Percentiles rank a stretch among this genome's conserved stretches.
These are phyloP conservation scores for Acridotheres tristis DNA, from an alignment of 2,797 vertebrate species.

Conservation along the genomic window DNA sequence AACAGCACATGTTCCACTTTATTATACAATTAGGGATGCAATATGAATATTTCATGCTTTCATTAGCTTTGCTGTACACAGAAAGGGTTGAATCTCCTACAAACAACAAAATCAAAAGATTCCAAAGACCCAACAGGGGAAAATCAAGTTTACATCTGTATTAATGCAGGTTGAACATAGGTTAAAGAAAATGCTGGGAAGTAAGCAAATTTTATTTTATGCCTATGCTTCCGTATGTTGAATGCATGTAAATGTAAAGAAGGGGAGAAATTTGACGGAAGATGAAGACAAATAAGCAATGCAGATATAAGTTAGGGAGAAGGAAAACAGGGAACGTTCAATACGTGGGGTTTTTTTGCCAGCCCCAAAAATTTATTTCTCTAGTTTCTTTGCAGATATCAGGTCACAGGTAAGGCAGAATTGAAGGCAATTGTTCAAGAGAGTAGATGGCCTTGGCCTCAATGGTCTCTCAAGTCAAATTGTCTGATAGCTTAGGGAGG, in stretches of 20 bases:
- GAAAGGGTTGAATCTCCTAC: background rate
- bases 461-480: background rate
- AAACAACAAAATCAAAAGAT: constrained; percentile 1
- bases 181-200: background rate
- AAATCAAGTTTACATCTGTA: background rate
- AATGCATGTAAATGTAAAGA: background rate
- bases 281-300: background rate
- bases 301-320: background rate
- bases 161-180: background rate
- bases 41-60: constrained; percentile 59
- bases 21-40: constrained; percentile 26
- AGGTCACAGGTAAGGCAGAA: background rate
- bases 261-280: background rate
- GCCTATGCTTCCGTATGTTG: background rate
- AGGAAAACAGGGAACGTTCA: background rate
- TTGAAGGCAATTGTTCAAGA: background rate
- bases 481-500: background rate
- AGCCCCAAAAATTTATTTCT: background rate
- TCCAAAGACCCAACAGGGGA: background rate
- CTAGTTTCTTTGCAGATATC: background rate
- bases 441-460: background rate
- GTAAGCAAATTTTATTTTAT: background rate
- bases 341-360: rapidly evolving
- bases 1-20: constrained; percentile 27
- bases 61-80: constrained; percentile 17